Evolutionary conservation across 1,140 invertebrate genomes (phyloP).

Genomic region (Propsilocerus akamusi): DNA sequence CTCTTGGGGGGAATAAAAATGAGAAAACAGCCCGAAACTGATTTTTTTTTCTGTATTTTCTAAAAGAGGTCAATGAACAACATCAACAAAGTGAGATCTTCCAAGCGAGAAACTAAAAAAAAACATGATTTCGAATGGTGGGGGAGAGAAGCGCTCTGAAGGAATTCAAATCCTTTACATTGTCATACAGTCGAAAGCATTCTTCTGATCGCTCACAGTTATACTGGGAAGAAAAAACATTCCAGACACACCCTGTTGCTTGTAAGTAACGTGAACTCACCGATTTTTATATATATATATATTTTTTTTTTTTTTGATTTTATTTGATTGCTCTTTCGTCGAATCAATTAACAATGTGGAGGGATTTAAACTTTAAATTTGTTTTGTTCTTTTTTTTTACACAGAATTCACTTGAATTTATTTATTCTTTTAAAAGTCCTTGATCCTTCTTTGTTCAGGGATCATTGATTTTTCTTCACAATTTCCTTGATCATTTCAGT

Average conservation of each 20-base stretch:
- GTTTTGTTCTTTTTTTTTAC: background rate
- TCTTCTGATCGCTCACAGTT: too few species aligned
- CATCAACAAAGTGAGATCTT: background rate
- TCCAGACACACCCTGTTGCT: slow-evolving; percentile 2
- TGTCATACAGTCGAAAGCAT: too few species aligned
- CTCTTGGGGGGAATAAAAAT: background rate
- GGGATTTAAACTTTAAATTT: background rate
- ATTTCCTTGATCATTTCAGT: too few species aligned
- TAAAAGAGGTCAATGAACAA: slow-evolving; percentile 3
- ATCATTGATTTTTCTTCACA: too few species aligned
- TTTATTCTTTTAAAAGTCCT: background rate
- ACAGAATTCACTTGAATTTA: background rate
- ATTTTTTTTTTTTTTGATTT: background rate
- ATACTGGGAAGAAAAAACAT: background rate
- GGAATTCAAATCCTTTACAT: slow-evolving; percentile 1
- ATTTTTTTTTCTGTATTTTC: slow-evolving; percentile 2
- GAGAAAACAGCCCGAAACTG: slow-evolving; percentile 2
- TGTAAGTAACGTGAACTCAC: background rate
- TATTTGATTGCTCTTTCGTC: background rate
- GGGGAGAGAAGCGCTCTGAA: background rate
- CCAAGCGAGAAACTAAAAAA: background rate
- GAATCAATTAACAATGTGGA: background rate
- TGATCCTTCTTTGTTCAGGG: too few species aligned
- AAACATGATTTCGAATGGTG: too few species aligned
- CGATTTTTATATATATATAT: background rate